Base-by-base conservation (phyloP, 2,888 invertebrate genomes). In the Caenorhabditis imperialis region DNA sequence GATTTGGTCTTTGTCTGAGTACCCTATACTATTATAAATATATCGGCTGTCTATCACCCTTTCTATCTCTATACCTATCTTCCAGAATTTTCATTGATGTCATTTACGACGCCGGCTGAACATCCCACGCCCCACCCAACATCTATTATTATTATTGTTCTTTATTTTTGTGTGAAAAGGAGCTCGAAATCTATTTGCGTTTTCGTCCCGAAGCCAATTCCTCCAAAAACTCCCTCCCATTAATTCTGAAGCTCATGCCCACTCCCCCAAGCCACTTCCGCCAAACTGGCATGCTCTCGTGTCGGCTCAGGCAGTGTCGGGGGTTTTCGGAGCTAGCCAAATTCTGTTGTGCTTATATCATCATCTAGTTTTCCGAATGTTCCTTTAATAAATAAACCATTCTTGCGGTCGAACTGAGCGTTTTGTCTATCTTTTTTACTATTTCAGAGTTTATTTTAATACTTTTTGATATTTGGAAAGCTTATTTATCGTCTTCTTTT, bases 341-440 rank as follows among this genome's bases (percentile, higher is more conserved):
- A 50, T 50, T 50, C 50, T 50, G 51, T 61, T 61, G 61, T 51
- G 61, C 61, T 61, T 61, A 61, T 61, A 51, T 54, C 63, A 55
- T 47, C 35, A 45, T 37, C 30, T 62, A 45, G 53, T 53, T 65
- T 55, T 65, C 65, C 42, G 42, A 53, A 63, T 63, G 63, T 54
- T 55, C 47, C 37, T 63, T 63, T 63, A 63, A 63, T 63, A 60
- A 69, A 69, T 69, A 60, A 69, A 69, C 30, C 25, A 33, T 61
- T 42, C 48, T 35, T 70, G 61, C 54, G 61, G 61, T 61, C 70
- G 48, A 55, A 10, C n/a, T 23, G 22, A 2, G 6, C 8, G 25
- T 23, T 22, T n/a, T 50, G 27, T 37, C 22, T 35, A 8, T 33
- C 51, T 57, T 14, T 37, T 42, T 35, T 33, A 27, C 27, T 54